Base-by-base conservation (phyloP, 30 jellyfish, hydroid and myxozoan species). In the Aurelia sp. region DNA sequence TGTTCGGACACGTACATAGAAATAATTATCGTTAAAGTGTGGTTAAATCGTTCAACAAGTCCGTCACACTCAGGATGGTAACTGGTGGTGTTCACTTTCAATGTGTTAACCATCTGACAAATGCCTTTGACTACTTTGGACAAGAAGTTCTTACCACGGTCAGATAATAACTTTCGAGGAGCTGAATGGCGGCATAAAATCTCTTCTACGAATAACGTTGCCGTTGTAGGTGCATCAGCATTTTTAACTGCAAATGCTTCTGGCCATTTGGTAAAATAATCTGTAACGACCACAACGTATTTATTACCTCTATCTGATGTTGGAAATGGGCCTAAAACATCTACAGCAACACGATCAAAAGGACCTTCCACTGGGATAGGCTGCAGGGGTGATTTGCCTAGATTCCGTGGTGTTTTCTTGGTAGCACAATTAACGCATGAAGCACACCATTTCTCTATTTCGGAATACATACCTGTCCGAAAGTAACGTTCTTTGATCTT, bases 311-410 rank as follows among this genome's bases (percentile, higher is more conserved):
- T 74, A 5, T 79, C 71, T 12, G 92, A 68, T 41, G 82, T 67
- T 7, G 97, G 97, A 80, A 88, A 71, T 48, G 92, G 97, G 74
- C 97, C 91, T 62, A 80, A 65, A 40, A 88, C 88, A 64, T 88
- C 97, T n/a, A 79, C 88, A 58, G 92, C 92, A 7, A 80, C 97
- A 8, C 88, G 91, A 50, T 79, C 91, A 53, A 79, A 88, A 19
- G 92, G 78, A 9, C 88, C 84, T 30, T 77, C 92, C 0, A 72
- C 97, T 16, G 97, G 97, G 19, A 88, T 76, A 0, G 92, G 97
- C 61, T 61, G 88, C 33, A 88, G 66, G 8, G 90, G 96, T 63
- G 90, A 84, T 41, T 62, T 78, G 3, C 40, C 24, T 16, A 13
- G 55, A 13, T 72, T 72, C 4, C 83, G 64, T 13, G 87, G 87